These are phyloP conservation scores for Auanema sp. DNA, from an alignment of 2,888 invertebrate species.

Conservation along the genomic window DNA sequence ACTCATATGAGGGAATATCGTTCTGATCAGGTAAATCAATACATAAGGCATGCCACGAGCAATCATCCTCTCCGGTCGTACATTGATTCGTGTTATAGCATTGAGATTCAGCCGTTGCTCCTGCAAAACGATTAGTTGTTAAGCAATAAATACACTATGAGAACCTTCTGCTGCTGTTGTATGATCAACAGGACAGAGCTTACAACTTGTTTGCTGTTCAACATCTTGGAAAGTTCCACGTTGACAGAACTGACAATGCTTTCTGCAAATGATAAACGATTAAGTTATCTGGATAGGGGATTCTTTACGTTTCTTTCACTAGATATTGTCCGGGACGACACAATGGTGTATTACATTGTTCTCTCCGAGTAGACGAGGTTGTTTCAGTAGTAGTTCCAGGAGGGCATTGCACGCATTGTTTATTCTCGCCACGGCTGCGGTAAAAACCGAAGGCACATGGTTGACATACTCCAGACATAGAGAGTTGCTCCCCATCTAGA, in stretches of 20 bases:
- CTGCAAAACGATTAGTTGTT: constrained; percentile 20
- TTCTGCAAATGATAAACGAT: constrained; percentile 53
- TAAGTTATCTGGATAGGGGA: neutral
- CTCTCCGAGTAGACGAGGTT: constrained; percentile 79
- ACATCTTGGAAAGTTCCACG: constrained; percentile 90
- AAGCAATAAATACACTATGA: neutral
- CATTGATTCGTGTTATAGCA: constrained; percentile 64
- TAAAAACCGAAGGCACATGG: constrained; percentile 86
- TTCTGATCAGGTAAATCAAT: constrained; percentile 63
- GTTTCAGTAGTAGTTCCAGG: constrained; percentile 83
- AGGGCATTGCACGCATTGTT: constrained; percentile 85
- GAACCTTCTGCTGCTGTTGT: constrained; percentile 72
- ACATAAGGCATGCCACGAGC: constrained; percentile 64
- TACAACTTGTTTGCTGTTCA: constrained; percentile 84
- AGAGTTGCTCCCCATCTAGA: constrained; percentile 65
- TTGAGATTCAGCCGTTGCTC: constrained; percentile 61
- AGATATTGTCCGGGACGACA: constrained; percentile 88
- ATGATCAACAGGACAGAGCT: constrained; percentile 86
- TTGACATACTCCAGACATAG: constrained; percentile 83
- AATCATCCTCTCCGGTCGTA: constrained; percentile 62
- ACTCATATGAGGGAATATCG: constrained; percentile 70
- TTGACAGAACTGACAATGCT: constrained; percentile 88
- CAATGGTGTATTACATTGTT: constrained; percentile 82
- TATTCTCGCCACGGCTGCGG: constrained; percentile 82
- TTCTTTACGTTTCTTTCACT: constrained; percentile 75